Evolutionary conservation across 2,797 vertebrate genomes (phyloP).

Genomic region (Artibeus lituratus): DNA sequence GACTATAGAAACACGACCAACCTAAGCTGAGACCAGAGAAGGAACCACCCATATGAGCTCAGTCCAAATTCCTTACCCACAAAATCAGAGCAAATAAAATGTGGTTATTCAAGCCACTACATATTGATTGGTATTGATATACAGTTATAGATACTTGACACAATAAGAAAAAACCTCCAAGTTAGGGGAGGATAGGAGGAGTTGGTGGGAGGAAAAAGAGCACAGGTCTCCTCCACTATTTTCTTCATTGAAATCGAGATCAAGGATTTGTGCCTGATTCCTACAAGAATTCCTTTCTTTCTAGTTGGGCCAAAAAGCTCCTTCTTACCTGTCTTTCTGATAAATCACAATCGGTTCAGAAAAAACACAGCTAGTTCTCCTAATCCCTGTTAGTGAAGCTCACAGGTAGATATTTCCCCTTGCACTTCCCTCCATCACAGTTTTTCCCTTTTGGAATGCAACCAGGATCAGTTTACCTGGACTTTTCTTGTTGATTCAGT

Average conservation of each 20-base stretch:
- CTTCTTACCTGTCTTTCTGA: not conserved
- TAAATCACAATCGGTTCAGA: not conserved
- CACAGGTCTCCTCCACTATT: not conserved
- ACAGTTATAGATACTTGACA: not conserved
- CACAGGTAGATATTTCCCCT: not conserved
- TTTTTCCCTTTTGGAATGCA: not conserved
- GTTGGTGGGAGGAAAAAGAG: not conserved
- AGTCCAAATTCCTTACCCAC: not conserved
- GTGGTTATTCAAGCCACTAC: not conserved
- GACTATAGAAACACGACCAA: not conserved
- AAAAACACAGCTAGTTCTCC: not conserved
- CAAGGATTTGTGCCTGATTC: not conserved
- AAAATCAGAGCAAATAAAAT: conserved; percentile 1
- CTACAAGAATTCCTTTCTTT: not conserved
- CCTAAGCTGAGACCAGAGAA: not conserved
- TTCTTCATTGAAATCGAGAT: not conserved
- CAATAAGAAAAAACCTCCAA: not conserved
- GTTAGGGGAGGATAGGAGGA: not conserved
- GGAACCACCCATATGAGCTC: not conserved
- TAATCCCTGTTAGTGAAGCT: not conserved
- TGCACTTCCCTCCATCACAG: not conserved
- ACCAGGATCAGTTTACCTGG: not conserved
- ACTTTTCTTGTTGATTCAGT: not conserved
- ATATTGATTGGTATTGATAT: not conserved
- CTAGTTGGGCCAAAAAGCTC: not conserved